Evolutionary conservation across 2,113 vertebrate species (phyloP).

Genomic region (Rattus rattus): DNA sequence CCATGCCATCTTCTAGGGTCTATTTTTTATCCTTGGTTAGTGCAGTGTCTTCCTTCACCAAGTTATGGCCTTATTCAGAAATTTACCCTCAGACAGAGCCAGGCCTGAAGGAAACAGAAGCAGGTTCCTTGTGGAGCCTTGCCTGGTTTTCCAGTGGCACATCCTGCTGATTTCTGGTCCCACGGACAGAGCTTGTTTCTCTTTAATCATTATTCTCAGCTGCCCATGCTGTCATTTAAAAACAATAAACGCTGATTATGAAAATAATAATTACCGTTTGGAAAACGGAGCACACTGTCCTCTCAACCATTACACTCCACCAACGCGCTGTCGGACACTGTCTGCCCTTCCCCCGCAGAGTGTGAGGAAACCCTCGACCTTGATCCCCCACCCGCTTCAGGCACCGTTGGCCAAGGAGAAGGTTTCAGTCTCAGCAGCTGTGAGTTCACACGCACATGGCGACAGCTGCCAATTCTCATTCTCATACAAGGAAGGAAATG

Average conservation of each 20-base stretch:
- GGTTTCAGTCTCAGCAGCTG: neutral
- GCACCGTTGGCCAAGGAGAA: neutral
- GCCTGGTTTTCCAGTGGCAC: neutral
- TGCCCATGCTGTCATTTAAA: neutral
- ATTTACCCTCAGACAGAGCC: neutral
- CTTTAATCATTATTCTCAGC: neutral
- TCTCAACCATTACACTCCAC: neutral
- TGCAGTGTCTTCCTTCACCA: neutral
- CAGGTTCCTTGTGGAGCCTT: neutral
- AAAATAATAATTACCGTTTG: constrained; percentile 47
- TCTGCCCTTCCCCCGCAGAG: neutral
- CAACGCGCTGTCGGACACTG: neutral
- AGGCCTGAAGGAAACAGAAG: neutral
- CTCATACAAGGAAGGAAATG: neutral
- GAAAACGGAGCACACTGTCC: neutral
- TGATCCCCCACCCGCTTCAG: neutral
- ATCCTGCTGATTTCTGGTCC: neutral
- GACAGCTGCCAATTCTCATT: neutral
- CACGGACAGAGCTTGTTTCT: neutral
- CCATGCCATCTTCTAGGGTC: neutral
- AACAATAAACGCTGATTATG: neutral
- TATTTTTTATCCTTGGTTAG: neutral
- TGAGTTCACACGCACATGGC: neutral
- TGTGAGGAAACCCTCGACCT: neutral
- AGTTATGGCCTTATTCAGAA: neutral